Percentiles rank a stretch among this genome's conserved stretches.
phyloP scores from a whole-genome alignment of 2,888 invertebrate species.

The Heteropelma amictum region DNA sequence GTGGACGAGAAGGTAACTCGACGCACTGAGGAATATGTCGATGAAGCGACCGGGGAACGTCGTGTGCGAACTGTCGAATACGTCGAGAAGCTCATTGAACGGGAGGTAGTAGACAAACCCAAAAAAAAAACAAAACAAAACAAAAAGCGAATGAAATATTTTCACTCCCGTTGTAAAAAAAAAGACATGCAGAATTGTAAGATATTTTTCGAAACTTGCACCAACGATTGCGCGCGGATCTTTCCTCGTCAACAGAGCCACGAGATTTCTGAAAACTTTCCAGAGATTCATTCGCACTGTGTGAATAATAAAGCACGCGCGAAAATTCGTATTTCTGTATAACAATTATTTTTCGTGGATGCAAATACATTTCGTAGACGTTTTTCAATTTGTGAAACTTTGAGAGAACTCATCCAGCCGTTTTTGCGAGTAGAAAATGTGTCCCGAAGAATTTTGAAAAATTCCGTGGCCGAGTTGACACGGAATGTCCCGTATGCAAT shows the following conservation, averaged over 20 bases:
- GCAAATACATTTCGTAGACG: too few species aligned
- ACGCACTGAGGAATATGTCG: constrained; percentile 92
- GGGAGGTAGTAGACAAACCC: constrained; percentile 91
- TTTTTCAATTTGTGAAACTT: too few species aligned
- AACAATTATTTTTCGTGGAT: too few species aligned
- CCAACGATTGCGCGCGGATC: too few species aligned
- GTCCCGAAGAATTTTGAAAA: neutral
- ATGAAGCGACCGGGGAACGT: constrained; percentile 91
- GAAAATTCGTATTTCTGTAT: too few species aligned
- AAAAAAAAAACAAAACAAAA: constrained; percentile 40
- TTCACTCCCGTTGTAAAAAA: constrained; percentile 14
- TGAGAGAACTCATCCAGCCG: too few species aligned
- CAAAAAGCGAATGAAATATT: constrained; percentile 9
- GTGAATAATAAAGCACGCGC: too few species aligned
- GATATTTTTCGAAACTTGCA: constrained; percentile 44
- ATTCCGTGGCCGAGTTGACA: neutral
- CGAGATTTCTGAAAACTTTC: too few species aligned
- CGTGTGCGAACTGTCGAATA: constrained; percentile 95
- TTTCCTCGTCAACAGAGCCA: too few species aligned
- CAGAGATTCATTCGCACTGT: too few species aligned
- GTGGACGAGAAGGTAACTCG: constrained; percentile 92
- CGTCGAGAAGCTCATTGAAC: constrained; percentile 96
- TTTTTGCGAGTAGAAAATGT: neutral
- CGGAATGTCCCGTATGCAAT: neutral
- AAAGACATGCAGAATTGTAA: neutral